Base-by-base conservation (phyloP, 1,140 invertebrate species). In the Diachasmimorpha longicaudata region DNA sequence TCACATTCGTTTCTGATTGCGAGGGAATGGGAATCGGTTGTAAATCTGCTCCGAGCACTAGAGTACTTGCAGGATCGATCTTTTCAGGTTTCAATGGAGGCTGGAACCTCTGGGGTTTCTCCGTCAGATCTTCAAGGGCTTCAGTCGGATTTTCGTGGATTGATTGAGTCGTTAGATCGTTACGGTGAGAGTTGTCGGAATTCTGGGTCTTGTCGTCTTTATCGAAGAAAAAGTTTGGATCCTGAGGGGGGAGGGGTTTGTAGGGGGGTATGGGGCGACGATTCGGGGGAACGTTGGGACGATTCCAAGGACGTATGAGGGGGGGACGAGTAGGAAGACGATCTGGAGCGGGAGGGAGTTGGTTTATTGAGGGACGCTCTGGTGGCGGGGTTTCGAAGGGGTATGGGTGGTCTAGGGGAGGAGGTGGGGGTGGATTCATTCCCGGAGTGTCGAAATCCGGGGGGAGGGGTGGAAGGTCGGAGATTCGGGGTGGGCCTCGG, bases 401-500 rank as follows among this genome's bases (percentile, higher is more conserved):
- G 80, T 87, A 85, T 0, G 84, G 86, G 67, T 82, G 83, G 9
- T 87, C 87, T 0, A 84, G 84, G 0, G 70, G 89, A 0, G 90
- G 89, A 0, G 90, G 90, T 0, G 89, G 89, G 4, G 89, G 88
- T 8, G 89, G 88, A 79, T 85, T 87, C 83, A 87, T 87, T 10
- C 90, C 89, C 0, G 91, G 88, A 8, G 92, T 90, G 81, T 95
- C 93, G 75, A 94, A 93, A 72, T 95, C 93, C 14, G 92, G 89
- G 1, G 91, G 92, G 37, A 94, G 81, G 0, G 85, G 85, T 16
- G 94, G 93, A 2, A 94, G 88, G 80, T 96, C 95, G 0, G 94
- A 92, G 69, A 96, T 94, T 68, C 94, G 90, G 0, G 95, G 95
- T 0, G 96, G 96, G 1, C 96, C 96, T 63, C 96, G 89, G 83